These are phyloP conservation scores for Trilocha varians DNA, from an alignment of 2,888 invertebrate genomes.

Conservation along the genomic window DNA sequence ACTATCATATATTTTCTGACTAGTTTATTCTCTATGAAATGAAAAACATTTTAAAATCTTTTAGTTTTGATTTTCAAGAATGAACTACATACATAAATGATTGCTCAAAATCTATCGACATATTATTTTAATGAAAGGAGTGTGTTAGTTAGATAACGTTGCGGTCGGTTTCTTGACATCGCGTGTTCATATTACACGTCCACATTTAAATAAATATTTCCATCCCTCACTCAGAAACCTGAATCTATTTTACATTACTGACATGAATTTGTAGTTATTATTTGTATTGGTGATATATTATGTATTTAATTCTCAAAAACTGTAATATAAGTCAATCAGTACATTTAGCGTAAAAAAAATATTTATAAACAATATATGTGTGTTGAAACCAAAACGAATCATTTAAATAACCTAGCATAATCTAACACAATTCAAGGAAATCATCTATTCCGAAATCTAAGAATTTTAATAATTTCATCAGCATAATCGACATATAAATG, in stretches of 20 bases:
- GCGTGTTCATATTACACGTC: slow-evolving; percentile 22
- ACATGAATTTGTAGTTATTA: too few relatives aligned
- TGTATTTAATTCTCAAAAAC: too few relatives aligned
- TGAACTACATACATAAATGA: neutral
- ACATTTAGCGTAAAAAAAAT: too few relatives aligned
- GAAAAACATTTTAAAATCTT: neutral
- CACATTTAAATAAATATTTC: neutral
- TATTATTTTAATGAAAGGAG: neutral
- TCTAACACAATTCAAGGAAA: slow-evolving; percentile 62
- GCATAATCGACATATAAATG: slow-evolving; percentile 48
- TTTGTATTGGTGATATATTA: too few relatives aligned
- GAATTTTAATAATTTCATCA: slow-evolving; percentile 62
- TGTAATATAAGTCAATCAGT: too few relatives aligned
- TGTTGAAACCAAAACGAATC: neutral
- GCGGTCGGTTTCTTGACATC: slow-evolving; percentile 49
- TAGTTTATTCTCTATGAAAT: too few relatives aligned
- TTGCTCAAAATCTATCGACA: neutral
- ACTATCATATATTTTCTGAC: too few relatives aligned
- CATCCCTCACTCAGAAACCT: neutral
- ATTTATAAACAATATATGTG: too few relatives aligned
- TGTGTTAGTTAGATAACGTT: slow-evolving; percentile 43
- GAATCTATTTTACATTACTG: too few relatives aligned
- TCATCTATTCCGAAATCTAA: slow-evolving; percentile 58
- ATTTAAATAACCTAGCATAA: slow-evolving; percentile 19
- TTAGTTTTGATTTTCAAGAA: neutral